Base-by-base conservation (phyloP, 1,140 invertebrate species). In the Mya arenaria region DNA sequence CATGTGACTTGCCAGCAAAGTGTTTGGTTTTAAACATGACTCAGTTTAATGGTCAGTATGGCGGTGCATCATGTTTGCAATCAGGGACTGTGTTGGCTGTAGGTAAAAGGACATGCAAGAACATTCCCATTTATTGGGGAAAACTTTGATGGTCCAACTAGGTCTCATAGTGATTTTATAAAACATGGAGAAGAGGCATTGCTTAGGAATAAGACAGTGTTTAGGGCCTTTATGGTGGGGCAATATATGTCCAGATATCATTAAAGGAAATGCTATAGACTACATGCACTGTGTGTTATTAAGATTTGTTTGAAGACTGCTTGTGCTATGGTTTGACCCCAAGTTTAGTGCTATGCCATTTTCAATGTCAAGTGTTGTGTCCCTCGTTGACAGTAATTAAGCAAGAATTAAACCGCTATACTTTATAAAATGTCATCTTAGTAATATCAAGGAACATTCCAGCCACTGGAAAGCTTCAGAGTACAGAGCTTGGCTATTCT, bases 201-300 rank as follows among this genome's bases (percentile, higher is more conserved):
- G 6, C 25, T n/a, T 5, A 23, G 17, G 30, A n/a, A 13, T 1
- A 19, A 48, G 15, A 37, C 41, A 0, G 41, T 55, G 0, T 56
- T 52, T 66, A 37, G 41, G 74, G 0, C 62, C 62, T 32, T 66
- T 34, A 55, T 78, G 41, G 74, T 66, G 60, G 63, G 34, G 17
- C 23, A 78, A 78, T 36, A 34, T 19, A 28, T 78, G 74, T 52
- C 4, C 32, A 5, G 62, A 78, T 44, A 78, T 78, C 0, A 78
- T 66, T 0, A 66, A 78, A 41, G 74, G 74, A 15, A 78, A 19
- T 1, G 75, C 62, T 19, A 68, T 56, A 25, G 75, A 79, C 25
- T 79, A 79, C 58, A 79, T 79, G 75, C 75, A 79, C 25, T 68
- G 28, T 58, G 75, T 79, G 1, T n/a, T 79, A 5, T 32, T 79